phyloP scores from a whole-genome alignment of 2,888 invertebrate species.

The Heteromyza rotundicornis region DNA sequence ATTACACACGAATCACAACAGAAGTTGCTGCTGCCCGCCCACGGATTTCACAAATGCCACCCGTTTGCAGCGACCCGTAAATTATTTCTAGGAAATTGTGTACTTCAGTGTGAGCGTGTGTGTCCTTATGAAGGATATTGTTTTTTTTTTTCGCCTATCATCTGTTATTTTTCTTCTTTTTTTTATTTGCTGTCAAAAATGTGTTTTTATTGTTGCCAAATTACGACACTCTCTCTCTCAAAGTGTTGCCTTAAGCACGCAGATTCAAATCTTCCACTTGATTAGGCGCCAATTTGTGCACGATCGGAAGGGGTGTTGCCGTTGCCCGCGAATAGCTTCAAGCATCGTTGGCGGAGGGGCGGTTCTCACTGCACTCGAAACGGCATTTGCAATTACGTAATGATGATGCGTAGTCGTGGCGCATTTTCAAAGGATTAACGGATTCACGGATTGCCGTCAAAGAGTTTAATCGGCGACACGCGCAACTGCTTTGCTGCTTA shows the following conservation, averaged over 20 bases:
- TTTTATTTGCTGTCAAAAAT: slow-evolving; percentile 42
- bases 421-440: background rate
- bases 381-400: slow-evolving; percentile 38
- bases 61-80: too few species aligned
- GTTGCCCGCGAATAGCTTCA: background rate
- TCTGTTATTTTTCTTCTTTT: background rate
- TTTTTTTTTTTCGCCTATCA: background rate
- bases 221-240: slow-evolving; percentile 43
- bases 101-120: too few species aligned
- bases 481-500: slow-evolving; percentile 8
- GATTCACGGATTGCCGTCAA: slow-evolving; percentile 23
- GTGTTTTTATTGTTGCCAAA: slow-evolving; percentile 52
- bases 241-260: slow-evolving; percentile 3
- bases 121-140: background rate
- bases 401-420: slow-evolving; percentile 23
- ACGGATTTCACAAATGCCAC: background rate
- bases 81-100: too few species aligned
- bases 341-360: too few species aligned
- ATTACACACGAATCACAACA: slow-evolving; percentile 43
- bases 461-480: slow-evolving; percentile 40
- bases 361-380: slow-evolving; percentile 37
- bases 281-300: slow-evolving; percentile 52
- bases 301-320: slow-evolving; percentile 27
- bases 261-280: slow-evolving; percentile 54
- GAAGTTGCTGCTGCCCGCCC: slow-evolving; percentile 32